Base-by-base conservation (phyloP, 2,888 invertebrate genomes). In the Biston stratarius region DNA sequence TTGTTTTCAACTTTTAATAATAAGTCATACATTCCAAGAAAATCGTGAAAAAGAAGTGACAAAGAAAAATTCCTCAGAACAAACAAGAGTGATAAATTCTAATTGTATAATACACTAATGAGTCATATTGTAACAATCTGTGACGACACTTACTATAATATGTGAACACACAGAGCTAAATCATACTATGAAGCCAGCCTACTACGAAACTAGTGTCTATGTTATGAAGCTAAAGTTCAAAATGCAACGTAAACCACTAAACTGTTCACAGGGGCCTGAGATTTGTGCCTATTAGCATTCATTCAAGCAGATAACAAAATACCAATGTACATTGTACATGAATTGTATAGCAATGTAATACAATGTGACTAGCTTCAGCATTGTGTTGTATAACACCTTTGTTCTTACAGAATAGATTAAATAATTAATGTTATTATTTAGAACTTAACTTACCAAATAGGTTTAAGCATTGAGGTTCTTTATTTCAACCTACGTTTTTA, bases 81-180 rank as follows among this genome's bases (percentile, higher is more conserved):
- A 52, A 51, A 40, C n/a, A 34, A 38, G 14, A 42, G 8, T 14
- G 12, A 11, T 15, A 42, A 24, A 40, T 5, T 12, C 15, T 56
- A 24, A 14, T 57, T 36, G 14, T 36, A 45, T 14, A 9, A 45
- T n/a, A 42, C 38, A 47, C 14, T 9, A 11, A 40, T 61, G 66
- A 67, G 36, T 67, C 61, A 61, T 52, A n/a, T 61, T 15, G 15
- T 12, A 55, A 45, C 65, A 15, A 65, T 55, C 36, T 44, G 11
- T 61, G 65, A 60, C 36, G 15, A 48, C 48, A 15, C n/a, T 42
- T 1, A 52, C 58, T 33, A 47, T 11, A 38, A 49, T 56, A 44
- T 65, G 65, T 49, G 55, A 42, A 38, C 3, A 24, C 24, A 24
- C 38, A 38, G 38, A 38, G 9, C 38, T 38, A 38, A 38, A 38